Evolutionary conservation across 2,113 vertebrate species (phyloP).

Genomic region (Microtus pennsylvanicus): DNA sequence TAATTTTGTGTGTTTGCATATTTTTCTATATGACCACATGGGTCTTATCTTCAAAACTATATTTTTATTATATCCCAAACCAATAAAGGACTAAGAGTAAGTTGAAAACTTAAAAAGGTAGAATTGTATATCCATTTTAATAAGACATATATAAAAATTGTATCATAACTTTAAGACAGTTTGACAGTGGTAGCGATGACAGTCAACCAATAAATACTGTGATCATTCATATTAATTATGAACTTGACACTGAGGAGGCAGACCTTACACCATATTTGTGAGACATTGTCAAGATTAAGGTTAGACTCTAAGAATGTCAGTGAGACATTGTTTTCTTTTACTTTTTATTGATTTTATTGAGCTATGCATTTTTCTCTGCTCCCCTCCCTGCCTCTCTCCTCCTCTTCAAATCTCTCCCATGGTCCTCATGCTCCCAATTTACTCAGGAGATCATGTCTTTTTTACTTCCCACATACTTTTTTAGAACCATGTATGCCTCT

Average conservation of each 20-base stretch:
- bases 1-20: background rate
- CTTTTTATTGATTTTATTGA: too few relatives aligned
- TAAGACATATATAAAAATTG: background rate
- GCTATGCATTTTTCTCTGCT: too few relatives aligned
- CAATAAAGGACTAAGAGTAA: background rate
- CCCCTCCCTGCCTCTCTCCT: too few relatives aligned
- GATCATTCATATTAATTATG: background rate
- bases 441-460: too few relatives aligned
- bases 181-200: background rate
- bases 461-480: too few relatives aligned
- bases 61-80: conserved; percentile 6
- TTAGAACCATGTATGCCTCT: too few relatives aligned
- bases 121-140: conserved; percentile 5
- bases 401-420: too few relatives aligned
- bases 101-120: background rate
- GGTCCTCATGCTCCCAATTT: too few relatives aligned
- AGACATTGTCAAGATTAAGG: background rate
- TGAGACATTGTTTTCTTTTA: background rate
- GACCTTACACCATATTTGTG: background rate
- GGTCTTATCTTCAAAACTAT: conserved; percentile 26
- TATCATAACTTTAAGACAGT: background rate
- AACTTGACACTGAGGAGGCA: background rate
- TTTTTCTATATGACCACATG: background rate
- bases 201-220: background rate
- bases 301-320: background rate